phyloP scores from a whole-genome alignment of 1,140 invertebrate species.

The Globodera ellingtonae region DNA sequence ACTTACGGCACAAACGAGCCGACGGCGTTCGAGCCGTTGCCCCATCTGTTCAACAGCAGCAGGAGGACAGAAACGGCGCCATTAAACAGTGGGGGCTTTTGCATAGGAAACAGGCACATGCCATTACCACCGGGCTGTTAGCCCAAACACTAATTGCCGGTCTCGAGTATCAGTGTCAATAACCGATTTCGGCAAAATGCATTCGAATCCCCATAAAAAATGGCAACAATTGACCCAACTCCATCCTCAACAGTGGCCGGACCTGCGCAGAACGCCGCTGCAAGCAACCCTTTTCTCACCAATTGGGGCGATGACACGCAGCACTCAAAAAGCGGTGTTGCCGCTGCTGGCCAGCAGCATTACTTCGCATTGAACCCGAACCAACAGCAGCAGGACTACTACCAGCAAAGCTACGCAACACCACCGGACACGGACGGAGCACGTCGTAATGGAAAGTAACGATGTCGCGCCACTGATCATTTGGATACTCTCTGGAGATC shows the following conservation, averaged over 20 bases:
- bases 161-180: too few relatives aligned
- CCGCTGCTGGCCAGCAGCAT: neutral
- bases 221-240: neutral
- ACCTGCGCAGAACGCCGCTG: neutral
- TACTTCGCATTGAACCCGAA: neutral
- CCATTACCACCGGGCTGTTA: too few relatives aligned
- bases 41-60: neutral
- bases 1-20: constrained; percentile 19
- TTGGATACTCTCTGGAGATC: too few relatives aligned
- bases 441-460: too few relatives aligned
- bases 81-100: neutral
- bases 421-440: too few relatives aligned
- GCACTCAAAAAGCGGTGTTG: too few relatives aligned
- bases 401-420: neutral
- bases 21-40: constrained; percentile 15
- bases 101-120: too few relatives aligned
- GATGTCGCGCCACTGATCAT: too few relatives aligned
- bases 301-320: constrained; percentile 2
- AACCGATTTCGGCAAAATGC: neutral
- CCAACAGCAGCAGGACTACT: neutral
- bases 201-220: neutral
- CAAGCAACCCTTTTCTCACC: neutral
- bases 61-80: neutral
- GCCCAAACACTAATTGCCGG: too few relatives aligned
- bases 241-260: neutral